These are phyloP conservation scores for Poeciliopsis turrubarensis DNA, from an alignment of 2,113 vertebrate genomes.

Conservation along the genomic window DNA sequence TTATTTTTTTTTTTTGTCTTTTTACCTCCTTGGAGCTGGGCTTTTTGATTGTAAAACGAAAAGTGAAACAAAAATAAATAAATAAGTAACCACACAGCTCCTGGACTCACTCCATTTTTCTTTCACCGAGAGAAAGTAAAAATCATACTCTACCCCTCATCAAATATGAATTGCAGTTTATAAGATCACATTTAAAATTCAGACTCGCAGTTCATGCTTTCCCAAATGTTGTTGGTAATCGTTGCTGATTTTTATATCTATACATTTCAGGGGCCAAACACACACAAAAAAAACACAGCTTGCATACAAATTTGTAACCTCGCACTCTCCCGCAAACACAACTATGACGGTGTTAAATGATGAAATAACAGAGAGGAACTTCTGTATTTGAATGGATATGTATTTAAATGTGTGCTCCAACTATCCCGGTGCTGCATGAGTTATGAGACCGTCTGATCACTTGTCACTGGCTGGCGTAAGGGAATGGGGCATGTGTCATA, in stretches of 20 bases:
- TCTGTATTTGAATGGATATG: slow-evolving; percentile 30
- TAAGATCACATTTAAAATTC: slow-evolving; percentile 68
- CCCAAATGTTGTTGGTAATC: slow-evolving; percentile 20
- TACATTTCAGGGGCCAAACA: slow-evolving; percentile 6
- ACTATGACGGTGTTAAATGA: slow-evolving; percentile 16
- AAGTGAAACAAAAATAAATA: slow-evolving; percentile 38
- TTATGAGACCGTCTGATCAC: slow-evolving; percentile 61
- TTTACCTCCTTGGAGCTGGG: slow-evolving; percentile 3
- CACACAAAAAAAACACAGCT: slow-evolving; percentile 1
- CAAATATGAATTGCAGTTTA: slow-evolving; percentile 73
- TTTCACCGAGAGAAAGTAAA: slow-evolving; percentile 58
- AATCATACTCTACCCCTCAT: slow-evolving; percentile 69
- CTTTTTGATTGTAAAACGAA: slow-evolving; percentile 24
- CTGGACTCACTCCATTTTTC: neutral
- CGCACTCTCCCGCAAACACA: slow-evolving; percentile 11
- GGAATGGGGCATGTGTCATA: slow-evolving; percentile 68
- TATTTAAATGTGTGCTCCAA: slow-evolving; percentile 50
- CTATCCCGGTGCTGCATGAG: slow-evolving; percentile 33
- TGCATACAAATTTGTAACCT: slow-evolving; percentile 18
- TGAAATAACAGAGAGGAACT: slow-evolving; percentile 40
- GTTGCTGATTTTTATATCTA: neutral
- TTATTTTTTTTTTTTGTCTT: neutral
- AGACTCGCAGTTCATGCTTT: slow-evolving; percentile 56
- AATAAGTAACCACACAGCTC: neutral
- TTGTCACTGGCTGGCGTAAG: slow-evolving; percentile 59